Base-by-base conservation (phyloP, 1,140 invertebrate species). In the Meloidogyne exigua region DNA sequence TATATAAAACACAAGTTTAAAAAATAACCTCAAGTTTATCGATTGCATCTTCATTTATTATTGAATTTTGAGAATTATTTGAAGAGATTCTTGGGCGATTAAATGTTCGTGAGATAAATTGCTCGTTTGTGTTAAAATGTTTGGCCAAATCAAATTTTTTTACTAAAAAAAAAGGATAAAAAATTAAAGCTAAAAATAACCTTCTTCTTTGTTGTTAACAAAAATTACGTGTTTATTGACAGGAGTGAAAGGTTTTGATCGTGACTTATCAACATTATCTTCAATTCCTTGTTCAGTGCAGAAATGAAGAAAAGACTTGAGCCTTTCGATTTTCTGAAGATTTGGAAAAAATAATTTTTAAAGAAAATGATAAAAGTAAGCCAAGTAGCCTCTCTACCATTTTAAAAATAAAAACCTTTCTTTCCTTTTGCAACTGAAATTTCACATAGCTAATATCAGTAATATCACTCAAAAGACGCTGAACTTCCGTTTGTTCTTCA, bases 361-460 rank as follows among this genome's bases (percentile, higher is more conserved):
- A 66, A 25, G 76, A 36, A 68, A 3, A 3, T 32, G 7, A 32
- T 3, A 32, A 32, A 32, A 32, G 7, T 32, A 32, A 32, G 28
- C n/a, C n/a, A n/a, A n/a, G n/a, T n/a, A n/a, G n/a, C n/a, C n/a
- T n/a, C n/a, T n/a, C n/a, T n/a, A n/a, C n/a, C n/a, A n/a, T n/a
- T n/a, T n/a, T n/a, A n/a, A n/a, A n/a, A n/a, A n/a, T n/a, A 64
- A 26, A 77, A 82, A 90, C 90, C 83, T 92, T 94, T 0, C 90
- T 88, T 89, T 98, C 96, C 39, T 94, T 90, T 13, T 91, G 92
- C 63, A 93, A 89, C 84, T 94, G 94, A 88, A 92, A 92, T 26
- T 91, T 90, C 9, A 99, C 91, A 86, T 98, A 98, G 84, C 92
- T 93, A 13, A 95, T 88, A 88, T 98, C 95, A 88, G 95, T 94